Percentiles rank a stretch among this genome's conserved stretches.
These are phyloP conservation scores for Sceliomorpha sp. DNA, from an alignment of 2,888 invertebrate species.

Conservation along the genomic window DNA sequence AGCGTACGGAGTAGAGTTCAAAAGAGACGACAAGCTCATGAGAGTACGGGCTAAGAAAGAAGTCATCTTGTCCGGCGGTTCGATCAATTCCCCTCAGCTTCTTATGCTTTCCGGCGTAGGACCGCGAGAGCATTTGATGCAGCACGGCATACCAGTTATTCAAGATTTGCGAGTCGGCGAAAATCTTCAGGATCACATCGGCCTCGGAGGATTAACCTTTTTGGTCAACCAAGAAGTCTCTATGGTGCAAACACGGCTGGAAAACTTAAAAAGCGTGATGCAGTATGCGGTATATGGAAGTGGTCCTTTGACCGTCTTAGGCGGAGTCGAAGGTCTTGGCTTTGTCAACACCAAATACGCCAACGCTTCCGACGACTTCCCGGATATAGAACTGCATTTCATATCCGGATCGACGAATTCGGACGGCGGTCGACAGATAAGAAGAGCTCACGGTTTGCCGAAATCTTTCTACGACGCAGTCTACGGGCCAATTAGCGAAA, in stretches of 20 bases:
- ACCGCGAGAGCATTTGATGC: slow-evolving; percentile 86
- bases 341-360: slow-evolving; percentile 94
- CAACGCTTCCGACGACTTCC: slow-evolving; percentile 90
- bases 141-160: slow-evolving; percentile 87
- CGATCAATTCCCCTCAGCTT: slow-evolving; percentile 96
- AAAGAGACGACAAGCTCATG: slow-evolving; percentile 87
- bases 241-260: slow-evolving; percentile 89
- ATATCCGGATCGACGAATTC: slow-evolving; percentile 93
- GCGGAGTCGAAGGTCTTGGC: slow-evolving; percentile 93
- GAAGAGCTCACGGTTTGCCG: slow-evolving; percentile 89
- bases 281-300: slow-evolving; percentile 91
- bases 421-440: slow-evolving; percentile 90
- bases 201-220: slow-evolving; percentile 91
- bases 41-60: slow-evolving; percentile 90
- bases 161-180: slow-evolving; percentile 91
- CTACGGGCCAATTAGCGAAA: slow-evolving; percentile 87
- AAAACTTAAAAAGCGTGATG: slow-evolving; percentile 89
- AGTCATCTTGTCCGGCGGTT: slow-evolving; percentile 94
- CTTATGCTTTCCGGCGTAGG: slow-evolving; percentile 96
- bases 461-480: slow-evolving; percentile 88
- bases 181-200: slow-evolving; percentile 94
- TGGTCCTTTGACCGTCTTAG: slow-evolving; percentile 92
- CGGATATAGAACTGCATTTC: slow-evolving; percentile 94
- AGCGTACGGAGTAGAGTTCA: slow-evolving; percentile 91
- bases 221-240: slow-evolving; percentile 89